Base-by-base conservation (phyloP, 2,888 invertebrate species). In the Mesochorus sp. region DNA sequence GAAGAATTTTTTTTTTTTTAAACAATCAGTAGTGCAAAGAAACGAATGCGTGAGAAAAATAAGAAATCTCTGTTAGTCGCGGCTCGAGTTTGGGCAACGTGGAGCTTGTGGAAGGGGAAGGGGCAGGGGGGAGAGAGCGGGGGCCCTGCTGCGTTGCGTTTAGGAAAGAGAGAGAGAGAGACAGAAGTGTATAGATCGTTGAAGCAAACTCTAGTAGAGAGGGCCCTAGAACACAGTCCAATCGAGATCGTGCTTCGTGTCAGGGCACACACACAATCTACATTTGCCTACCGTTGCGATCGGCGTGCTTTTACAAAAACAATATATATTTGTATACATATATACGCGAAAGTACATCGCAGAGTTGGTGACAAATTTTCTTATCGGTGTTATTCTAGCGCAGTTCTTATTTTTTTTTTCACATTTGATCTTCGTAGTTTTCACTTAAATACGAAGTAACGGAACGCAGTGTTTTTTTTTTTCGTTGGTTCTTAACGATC, bases 231-330 rank as follows among this genome's bases (percentile, higher is more conserved):
- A 81, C 70, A 84, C 71, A 84, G 83, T 82, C 76, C 47, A 76
- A 83, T 78, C 80, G 79, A 79, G 80, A 81, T 81, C 83, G 79
- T 37, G 80, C 80, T 78, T 80, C 79, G 82, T 57, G 81, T 59
- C 77, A 81, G 82, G 62, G 75, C 73, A 51, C 77, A 73, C 73
- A 51, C 77, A 49, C 55, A 57, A 67, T 64, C 39, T 37, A 64
- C 66, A 66, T 53, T 34, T 59, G 64, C 66, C 51, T 51, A 49
- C 61, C 70, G 26, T 44, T 21, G 55, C 55, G 67, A 26, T 68
- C 42, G n/a, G n/a, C n/a, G 44, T 55, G 42, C 44, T 68, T 68
- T 55, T 68, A 17, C 42, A 68, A 19, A 62, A 10, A 28, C n/a
- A 28, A 62, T 62, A 53, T 53, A 31, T 31, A 31, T 31, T 4